A percentile compares a stretch with the other conserved stretches of the same genome.
Conservation (phyloP, 2,797 vertebrate species). For the Artibeus lituratus region DNA sequence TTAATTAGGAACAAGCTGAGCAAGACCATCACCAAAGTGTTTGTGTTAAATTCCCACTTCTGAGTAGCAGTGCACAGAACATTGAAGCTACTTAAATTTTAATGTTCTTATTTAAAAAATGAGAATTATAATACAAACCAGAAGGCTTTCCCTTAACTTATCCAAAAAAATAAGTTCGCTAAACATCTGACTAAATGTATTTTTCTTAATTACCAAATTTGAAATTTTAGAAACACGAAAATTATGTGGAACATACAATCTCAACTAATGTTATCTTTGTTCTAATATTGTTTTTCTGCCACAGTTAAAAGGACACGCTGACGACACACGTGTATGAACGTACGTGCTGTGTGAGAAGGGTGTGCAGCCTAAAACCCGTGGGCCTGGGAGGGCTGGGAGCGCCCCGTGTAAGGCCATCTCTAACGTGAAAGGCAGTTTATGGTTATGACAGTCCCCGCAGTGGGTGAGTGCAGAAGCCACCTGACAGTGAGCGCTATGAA, state of each 20-base stretch:
- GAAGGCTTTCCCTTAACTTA: not conserved
- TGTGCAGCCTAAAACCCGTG: not conserved
- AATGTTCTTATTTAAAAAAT: constrained; percentile 27
- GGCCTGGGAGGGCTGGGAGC: not conserved
- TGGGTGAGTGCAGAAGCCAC: not conserved
- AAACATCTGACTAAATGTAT: not conserved
- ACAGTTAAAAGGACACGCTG: not conserved
- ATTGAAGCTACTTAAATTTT: not conserved
- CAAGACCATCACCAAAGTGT: not conserved
- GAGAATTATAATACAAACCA: not conserved
- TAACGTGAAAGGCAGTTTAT: not conserved
- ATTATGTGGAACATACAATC: not conserved
- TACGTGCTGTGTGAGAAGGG: not conserved
- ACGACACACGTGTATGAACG: not conserved
- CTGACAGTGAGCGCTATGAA: not conserved
- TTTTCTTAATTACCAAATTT: constrained; percentile 6
- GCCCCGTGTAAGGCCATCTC: not conserved
- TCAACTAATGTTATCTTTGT: not conserved
- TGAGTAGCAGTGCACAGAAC: not conserved
- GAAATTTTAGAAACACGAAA: not conserved
- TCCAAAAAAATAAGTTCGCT: not conserved
- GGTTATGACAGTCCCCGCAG: not conserved
- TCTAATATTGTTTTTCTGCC: not conserved
- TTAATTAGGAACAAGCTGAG: constrained; percentile 6
- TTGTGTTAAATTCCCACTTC: not conserved